Evolutionary conservation across 2,113 vertebrate genomes (phyloP).

Genomic region (Pseudorectes ferrugineus): DNA sequence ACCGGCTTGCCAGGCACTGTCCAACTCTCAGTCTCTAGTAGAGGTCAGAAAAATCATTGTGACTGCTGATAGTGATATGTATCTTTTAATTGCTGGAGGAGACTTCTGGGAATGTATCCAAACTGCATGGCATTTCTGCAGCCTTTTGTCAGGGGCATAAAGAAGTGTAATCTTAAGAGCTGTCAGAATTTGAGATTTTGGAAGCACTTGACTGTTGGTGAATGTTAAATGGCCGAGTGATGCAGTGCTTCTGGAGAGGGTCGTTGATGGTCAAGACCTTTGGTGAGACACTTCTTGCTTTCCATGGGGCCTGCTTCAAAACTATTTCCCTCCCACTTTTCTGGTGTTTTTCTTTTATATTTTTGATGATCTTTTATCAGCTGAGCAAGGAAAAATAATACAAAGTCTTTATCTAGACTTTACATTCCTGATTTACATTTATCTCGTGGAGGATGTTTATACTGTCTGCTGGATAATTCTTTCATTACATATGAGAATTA

Average conservation of each 20-base stretch:
- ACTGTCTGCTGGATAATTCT: constrained; percentile 11
- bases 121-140: not conserved
- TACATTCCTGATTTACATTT: constrained; percentile 17
- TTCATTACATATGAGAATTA: constrained; percentile 39
- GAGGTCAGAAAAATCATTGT: not conserved
- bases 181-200: not conserved
- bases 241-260: not conserved
- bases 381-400: constrained; percentile 22
- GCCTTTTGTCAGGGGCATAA: not conserved
- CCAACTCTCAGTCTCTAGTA: not conserved
- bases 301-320: not conserved
- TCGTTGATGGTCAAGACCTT: not conserved
- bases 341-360: constrained; percentile 19
- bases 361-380: constrained; percentile 32
- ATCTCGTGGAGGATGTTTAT: not conserved
- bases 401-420: not conserved
- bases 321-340: not conserved
- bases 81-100: not conserved
- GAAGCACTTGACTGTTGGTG: not conserved
- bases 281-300: not conserved
- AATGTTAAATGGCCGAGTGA: not conserved
- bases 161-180: not conserved
- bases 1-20: rapidly evolving
- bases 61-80: not conserved
- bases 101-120: not conserved